These are phyloP conservation scores for Bovichtus diacanthus DNA, from an alignment of 2,797 vertebrate species.

Conservation along the genomic window DNA sequence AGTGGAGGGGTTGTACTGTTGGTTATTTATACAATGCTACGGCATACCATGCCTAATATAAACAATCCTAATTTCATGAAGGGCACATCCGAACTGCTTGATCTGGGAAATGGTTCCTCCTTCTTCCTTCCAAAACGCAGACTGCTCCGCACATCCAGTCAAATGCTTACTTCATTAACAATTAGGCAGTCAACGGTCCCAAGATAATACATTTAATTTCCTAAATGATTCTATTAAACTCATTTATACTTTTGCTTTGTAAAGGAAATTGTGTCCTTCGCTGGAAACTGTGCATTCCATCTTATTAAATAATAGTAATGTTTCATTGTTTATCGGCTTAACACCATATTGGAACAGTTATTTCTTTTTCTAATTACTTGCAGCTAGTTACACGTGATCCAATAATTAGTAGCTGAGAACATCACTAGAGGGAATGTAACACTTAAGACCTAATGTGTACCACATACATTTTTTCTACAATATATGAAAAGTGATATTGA, in stretches of 20 bases:
- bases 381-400: not conserved
- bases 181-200: conserved; percentile 3
- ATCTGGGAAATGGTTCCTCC: not conserved
- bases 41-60: not conserved
- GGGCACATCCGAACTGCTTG: not conserved
- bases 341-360: not conserved
- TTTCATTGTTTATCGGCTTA: not conserved
- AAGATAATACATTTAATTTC: conserved; percentile 24
- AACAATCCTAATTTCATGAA: not conserved
- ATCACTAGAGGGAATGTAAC: not conserved
- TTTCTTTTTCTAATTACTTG: not conserved
- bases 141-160: not conserved
- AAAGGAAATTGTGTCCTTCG: conserved; percentile 3
- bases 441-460: not conserved
- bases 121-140: not conserved
- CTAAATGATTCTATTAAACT: conserved; percentile 27
- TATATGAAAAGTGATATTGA: not conserved
- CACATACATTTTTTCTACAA: not conserved
- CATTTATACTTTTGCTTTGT: conserved; percentile 27
- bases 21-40: not conserved
- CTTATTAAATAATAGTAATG: not conserved
- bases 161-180: conserved; percentile 18
- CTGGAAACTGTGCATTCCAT: conserved; percentile 2
- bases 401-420: conserved; percentile 2
- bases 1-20: not conserved